Evolutionary conservation across 2,888 invertebrate genomes (phyloP).

Genomic region (Alcis repandata): DNA sequence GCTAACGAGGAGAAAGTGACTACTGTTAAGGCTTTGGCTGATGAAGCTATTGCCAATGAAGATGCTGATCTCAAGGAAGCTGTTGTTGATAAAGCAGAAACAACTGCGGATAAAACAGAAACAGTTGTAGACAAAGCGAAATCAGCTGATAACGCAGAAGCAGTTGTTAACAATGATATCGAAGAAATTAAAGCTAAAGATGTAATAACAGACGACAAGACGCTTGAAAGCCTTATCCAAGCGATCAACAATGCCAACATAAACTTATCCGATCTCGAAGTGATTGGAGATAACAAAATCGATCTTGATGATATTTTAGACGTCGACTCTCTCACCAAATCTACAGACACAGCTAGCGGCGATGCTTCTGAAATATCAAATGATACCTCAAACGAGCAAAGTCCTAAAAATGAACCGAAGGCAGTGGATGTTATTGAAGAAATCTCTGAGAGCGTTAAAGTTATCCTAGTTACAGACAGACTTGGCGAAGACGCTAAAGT

Average conservation of each 20-base stretch:
- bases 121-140: slow-evolving; percentile 8
- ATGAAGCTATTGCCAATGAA: slow-evolving; percentile 15
- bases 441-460: slow-evolving; percentile 12
- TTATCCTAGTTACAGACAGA: slow-evolving; percentile 28
- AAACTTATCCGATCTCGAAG: slow-evolving; percentile 68
- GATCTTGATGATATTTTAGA: slow-evolving; percentile 54
- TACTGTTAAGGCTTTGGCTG: slow-evolving; percentile 1
- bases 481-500: slow-evolving; percentile 29
- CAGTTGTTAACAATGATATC: not conserved
- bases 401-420: slow-evolving; percentile 30
- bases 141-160: slow-evolving; percentile 2
- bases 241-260: slow-evolving; percentile 74
- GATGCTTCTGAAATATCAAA: slow-evolving; percentile 33
- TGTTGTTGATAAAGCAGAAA: not conserved
- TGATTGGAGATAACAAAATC: slow-evolving; percentile 55
- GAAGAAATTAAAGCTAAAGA: slow-evolving; percentile 48
- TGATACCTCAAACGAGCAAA: slow-evolving; percentile 25
- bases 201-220: slow-evolving; percentile 58
- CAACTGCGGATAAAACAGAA: not conserved
- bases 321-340: slow-evolving; percentile 31
- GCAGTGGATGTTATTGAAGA: slow-evolving; percentile 12
- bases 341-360: slow-evolving; percentile 36
- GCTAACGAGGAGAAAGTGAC: slow-evolving; percentile 23
- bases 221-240: slow-evolving; percentile 71
- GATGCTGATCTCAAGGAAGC: not conserved